A percentile compares a stretch with the other conserved stretches of the same genome.
phyloP scores from a whole-genome alignment of 2,888 invertebrate species.

The Nineta flava region DNA sequence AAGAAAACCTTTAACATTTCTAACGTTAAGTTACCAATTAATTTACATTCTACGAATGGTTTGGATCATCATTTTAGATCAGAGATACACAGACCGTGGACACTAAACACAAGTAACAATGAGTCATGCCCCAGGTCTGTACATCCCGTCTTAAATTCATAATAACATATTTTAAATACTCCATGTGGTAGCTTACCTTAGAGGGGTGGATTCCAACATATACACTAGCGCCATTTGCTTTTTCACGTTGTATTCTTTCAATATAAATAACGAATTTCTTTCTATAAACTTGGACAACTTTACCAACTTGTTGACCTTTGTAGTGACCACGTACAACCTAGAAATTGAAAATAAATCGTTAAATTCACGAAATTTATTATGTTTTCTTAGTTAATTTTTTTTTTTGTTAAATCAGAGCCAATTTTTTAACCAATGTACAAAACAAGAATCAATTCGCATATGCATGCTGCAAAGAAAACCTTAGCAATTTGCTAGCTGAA shows the following conservation, averaged over 20 bases:
- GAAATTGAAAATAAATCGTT: conserved; percentile 14
- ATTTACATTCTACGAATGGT: conserved; percentile 38
- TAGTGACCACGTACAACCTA: conserved; percentile 96
- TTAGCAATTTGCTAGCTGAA: neutral
- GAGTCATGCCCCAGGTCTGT: too few species aligned
- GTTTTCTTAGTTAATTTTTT: neutral
- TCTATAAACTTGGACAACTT: conserved; percentile 95
- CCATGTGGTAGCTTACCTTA: conserved; percentile 48
- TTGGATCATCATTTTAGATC: conserved; percentile 39
- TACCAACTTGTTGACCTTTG: conserved; percentile 98
- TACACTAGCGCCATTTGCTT: conserved; percentile 96
- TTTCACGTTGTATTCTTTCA: conserved; percentile 98
- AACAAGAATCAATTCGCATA: neutral
- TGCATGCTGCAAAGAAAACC: neutral
- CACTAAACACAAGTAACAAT: too few species aligned
- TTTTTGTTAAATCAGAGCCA: neutral
- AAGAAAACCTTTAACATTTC: conserved; percentile 31
- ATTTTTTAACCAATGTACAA: neutral
- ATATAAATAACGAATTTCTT: conserved; percentile 98
- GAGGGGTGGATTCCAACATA: conserved; percentile 99
- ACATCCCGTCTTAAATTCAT: too few species aligned
- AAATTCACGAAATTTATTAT: neutral
- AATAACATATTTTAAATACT: too few species aligned
- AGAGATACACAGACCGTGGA: neutral
- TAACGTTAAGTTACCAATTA: conserved; percentile 21